Conservation (phyloP, 2,797 vertebrate species). For the Gouania willdenowi region DNA sequence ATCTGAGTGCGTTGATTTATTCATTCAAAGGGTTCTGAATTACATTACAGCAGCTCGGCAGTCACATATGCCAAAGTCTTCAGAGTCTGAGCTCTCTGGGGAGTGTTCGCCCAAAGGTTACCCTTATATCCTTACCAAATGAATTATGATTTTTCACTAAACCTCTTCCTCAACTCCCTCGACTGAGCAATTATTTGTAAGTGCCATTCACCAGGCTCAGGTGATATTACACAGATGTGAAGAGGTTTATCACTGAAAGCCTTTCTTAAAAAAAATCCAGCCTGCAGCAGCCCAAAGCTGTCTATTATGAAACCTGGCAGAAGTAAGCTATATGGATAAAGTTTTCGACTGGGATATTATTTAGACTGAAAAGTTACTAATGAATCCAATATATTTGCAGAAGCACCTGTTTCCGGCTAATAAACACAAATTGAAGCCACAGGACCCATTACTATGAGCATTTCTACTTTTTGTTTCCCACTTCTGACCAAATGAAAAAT, state of each 20-base stretch:
- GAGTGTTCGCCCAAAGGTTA: slow-evolving; percentile 62
- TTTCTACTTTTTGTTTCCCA: too few species aligned
- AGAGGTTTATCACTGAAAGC: slow-evolving; percentile 16
- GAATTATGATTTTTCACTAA: slow-evolving; percentile 64
- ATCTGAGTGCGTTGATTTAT: slow-evolving; percentile 74
- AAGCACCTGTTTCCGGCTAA: too few species aligned
- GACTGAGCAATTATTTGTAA: slow-evolving; percentile 29
- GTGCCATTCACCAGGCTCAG: slow-evolving; percentile 35
- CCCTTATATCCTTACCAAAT: slow-evolving; percentile 66
- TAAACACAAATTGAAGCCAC: too few species aligned
- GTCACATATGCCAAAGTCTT: slow-evolving; percentile 68
- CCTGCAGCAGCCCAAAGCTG: background rate
- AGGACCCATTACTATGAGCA: too few species aligned
- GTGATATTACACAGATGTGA: slow-evolving; percentile 47
- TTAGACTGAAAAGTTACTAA: too few species aligned
- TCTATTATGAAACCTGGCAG: background rate
- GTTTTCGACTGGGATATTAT: background rate
- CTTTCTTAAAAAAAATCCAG: slow-evolving; percentile 1
- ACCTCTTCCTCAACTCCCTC: slow-evolving; percentile 52
- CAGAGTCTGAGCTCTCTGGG: slow-evolving; percentile 49
- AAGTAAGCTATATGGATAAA: background rate
- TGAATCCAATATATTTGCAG: too few species aligned
- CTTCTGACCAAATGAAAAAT: too few species aligned
- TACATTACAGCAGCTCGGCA: slow-evolving; percentile 63
- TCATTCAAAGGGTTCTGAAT: slow-evolving; percentile 73